These are phyloP conservation scores for Embiotoca jacksoni DNA, from an alignment of 2,113 vertebrate genomes.

Conservation along the genomic window DNA sequence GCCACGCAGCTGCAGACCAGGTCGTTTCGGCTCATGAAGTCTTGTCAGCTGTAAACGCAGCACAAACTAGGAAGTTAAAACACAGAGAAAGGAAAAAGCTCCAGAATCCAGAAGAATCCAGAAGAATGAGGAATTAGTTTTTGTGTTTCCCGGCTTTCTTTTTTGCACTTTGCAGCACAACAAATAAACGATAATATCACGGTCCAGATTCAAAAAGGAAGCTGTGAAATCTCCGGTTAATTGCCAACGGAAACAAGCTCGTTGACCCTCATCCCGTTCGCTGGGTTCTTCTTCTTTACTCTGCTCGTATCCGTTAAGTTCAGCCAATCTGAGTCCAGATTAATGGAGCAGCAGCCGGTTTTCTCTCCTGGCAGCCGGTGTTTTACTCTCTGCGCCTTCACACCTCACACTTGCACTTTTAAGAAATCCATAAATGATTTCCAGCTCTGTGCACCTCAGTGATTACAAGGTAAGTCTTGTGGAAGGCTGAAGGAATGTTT, in stretches of 20 bases:
- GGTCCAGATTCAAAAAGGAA: slow-evolving; percentile 15
- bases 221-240: not conserved
- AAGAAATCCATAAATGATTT: slow-evolving; percentile 32
- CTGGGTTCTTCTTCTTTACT: not conserved
- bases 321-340: not conserved
- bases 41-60: slow-evolving; percentile 6
- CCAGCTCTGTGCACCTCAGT: slow-evolving; percentile 8
- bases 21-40: not conserved
- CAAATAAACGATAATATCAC: slow-evolving; percentile 5
- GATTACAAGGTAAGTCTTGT: slow-evolving; percentile 26
- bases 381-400: slow-evolving; percentile 2
- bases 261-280: slow-evolving; percentile 4
- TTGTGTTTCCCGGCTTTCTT: not conserved
- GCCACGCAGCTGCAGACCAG: slow-evolving; percentile 3
- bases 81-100: slow-evolving; percentile 23
- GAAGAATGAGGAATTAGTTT: not conserved
- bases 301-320: not conserved
- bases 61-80: slow-evolving; percentile 19
- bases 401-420: slow-evolving; percentile 18
- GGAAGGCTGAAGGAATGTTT: slow-evolving; percentile 35
- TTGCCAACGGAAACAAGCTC: slow-evolving; percentile 3
- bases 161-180: not conserved
- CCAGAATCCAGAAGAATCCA: not conserved
- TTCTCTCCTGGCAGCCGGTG: not conserved
- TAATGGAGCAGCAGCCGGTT: not conserved